Base-by-base conservation (phyloP, 2,797 vertebrate genomes). In the Orestias chungarensis region DNA sequence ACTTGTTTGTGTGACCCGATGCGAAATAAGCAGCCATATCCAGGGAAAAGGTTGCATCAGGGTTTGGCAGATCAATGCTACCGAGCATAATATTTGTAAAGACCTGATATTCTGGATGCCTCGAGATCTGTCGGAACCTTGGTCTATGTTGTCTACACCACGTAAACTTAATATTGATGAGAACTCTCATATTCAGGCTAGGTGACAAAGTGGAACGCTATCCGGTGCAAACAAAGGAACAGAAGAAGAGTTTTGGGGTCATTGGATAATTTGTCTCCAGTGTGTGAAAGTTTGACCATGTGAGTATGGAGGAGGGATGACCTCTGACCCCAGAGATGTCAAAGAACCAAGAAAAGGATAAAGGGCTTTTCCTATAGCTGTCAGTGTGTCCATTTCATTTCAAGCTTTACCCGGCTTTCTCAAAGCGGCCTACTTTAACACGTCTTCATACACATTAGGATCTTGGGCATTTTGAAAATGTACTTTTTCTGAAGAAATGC, bases 241-340 rank as follows among this genome's bases (percentile, higher is more conserved):
- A 20, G 72, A 88, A 82, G 79, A 83, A 86, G 91, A 93, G 89
- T 94, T 93, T 93, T 84, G 55, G 88, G 87, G 89, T 88, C 89
- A 89, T 82, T 88, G 92, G 86, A 91, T 93, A 91, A 95, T 93
- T 94, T 90, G 93, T 93, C 91, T 89, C 87, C 68, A 44, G 33
- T 84, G 86, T 90, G 88, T 81, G 82, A 90, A 83, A 88, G 88
- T 88, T 84, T 83, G 92, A 83, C 75, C 86, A 71, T 72, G 85
- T 71, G 87, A 91, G 85, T 88, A 84, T 70, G 87, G 90, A 91
- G 92, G 87, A 90, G 89, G 89, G 86, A 82, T 74, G 80, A 93
- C 92, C 94, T 91, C 75, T 93, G 88, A 88, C 86, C 91, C 73
- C 70, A 3, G 67, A 71, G 82, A 79, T 76, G n/a, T 87, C 85